Percentiles rank a stretch among this genome's conserved stretches.
Conservation (phyloP, 2,113 vertebrate genomes). For the Apeltes quadracus region DNA sequence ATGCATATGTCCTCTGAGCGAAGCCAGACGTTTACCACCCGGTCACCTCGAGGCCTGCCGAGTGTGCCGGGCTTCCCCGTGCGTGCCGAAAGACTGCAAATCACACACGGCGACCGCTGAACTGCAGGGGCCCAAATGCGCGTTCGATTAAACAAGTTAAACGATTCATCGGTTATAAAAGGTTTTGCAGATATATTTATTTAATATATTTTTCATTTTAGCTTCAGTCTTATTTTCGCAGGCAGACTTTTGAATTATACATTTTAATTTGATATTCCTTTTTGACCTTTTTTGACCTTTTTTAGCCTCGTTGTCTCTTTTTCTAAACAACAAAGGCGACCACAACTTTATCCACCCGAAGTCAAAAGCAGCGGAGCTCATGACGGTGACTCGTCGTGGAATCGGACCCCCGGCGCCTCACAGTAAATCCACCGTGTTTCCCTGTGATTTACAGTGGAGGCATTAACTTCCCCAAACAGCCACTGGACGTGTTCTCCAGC, state of each 20-base stretch:
- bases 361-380: background rate
- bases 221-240: background rate
- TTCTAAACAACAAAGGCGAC: background rate
- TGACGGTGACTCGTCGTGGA: slow-evolving; percentile 21
- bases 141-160: no score
- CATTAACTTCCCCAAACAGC: slow-evolving; percentile 31
- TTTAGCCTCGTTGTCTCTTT: background rate
- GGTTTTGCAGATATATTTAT: background rate
- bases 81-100: no score
- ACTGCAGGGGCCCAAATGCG: no score
- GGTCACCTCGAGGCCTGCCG: no score
- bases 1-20: background rate
- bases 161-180: background rate
- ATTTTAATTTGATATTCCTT: background rate
- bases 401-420: slow-evolving; percentile 2
- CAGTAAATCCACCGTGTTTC: slow-evolving; percentile 30
- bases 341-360: background rate
- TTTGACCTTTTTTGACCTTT: background rate
- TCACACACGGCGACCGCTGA: no score
- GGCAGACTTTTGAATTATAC: background rate
- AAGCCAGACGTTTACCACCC: background rate
- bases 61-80: no score
- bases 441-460: slow-evolving; percentile 47
- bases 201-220: background rate
- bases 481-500: slow-evolving; percentile 23